A percentile compares a stretch with the other conserved stretches of the same genome.
Conservation (phyloP, 2,113 vertebrate species). For the Taurulus bubalis region DNA sequence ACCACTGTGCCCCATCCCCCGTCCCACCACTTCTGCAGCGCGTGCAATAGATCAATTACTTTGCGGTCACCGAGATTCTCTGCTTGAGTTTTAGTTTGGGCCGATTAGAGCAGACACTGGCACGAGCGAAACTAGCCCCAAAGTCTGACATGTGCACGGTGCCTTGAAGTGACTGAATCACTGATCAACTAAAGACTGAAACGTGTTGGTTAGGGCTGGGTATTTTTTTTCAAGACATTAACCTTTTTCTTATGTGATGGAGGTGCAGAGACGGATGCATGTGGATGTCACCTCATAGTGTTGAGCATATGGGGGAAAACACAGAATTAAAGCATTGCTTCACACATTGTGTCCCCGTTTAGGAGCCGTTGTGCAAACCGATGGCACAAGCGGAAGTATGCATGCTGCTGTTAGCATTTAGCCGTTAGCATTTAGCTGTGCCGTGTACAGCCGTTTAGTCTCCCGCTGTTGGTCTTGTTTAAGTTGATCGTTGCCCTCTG, state of each 20-base stretch:
- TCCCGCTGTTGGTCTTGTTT: neutral
- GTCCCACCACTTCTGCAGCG: slow-evolving; percentile 12
- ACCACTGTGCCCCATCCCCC: slow-evolving; percentile 41
- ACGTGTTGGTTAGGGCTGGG: slow-evolving; percentile 69
- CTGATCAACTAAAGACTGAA: slow-evolving; percentile 71
- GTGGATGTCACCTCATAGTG: too few relatives aligned
- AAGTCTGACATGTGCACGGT: slow-evolving; percentile 85
- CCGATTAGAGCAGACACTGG: slow-evolving; percentile 3
- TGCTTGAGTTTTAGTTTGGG: neutral
- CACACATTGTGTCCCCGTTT: too few relatives aligned
- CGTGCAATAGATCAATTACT: slow-evolving; percentile 32
- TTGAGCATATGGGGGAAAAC: too few relatives aligned
- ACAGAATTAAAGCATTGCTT: neutral
- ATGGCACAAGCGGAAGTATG: neutral
- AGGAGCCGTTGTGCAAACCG: too few relatives aligned
- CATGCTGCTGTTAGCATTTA: neutral
- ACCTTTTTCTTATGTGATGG: neutral
- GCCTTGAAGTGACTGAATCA: slow-evolving; percentile 84
- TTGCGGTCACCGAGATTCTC: slow-evolving; percentile 20
- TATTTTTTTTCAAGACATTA: slow-evolving; percentile 73
- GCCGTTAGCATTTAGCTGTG: slow-evolving; percentile 5
- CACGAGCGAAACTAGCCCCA: slow-evolving; percentile 1
- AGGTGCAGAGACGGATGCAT: neutral
- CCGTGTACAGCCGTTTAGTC: neutral
- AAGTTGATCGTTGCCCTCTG: neutral